phyloP scores from a whole-genome alignment of 2,113 vertebrate genomes.

The Salvelinus namaycush region DNA sequence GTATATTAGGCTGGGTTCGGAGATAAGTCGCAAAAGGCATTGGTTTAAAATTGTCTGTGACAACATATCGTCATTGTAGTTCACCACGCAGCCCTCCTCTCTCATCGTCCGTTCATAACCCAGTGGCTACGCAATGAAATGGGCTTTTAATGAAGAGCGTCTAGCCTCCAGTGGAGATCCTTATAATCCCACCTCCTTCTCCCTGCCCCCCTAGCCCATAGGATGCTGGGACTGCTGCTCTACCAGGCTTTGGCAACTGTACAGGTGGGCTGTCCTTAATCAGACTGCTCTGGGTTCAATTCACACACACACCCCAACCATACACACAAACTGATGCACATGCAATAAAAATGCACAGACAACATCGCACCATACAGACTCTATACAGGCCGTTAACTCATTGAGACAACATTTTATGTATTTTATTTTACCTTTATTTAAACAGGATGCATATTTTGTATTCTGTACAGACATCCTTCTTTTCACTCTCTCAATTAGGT shows the following conservation, averaged over 20 bases:
- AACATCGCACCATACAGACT: not conserved
- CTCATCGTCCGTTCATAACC: conserved; percentile 24
- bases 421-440: too few species aligned
- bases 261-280: conserved; percentile 37
- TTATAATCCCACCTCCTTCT: conserved; percentile 44
- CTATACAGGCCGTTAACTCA: conserved; percentile 53
- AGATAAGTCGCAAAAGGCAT: not conserved
- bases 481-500: too few species aligned
- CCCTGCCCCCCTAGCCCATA: too few species aligned
- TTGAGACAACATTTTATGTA: conserved; percentile 33
- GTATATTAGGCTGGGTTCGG: not conserved
- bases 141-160: conserved; percentile 71
- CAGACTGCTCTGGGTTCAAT: not conserved
- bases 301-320: not conserved
- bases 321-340: not conserved
- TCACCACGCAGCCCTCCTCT: conserved; percentile 17
- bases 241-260: conserved; percentile 52
- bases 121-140: conserved; percentile 60
- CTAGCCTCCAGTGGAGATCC: conserved; percentile 58
- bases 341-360: not conserved
- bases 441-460: too few species aligned
- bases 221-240: too few species aligned
- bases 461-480: too few species aligned
- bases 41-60: not conserved
- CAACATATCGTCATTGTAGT: not conserved